Evolutionary conservation across 2,113 vertebrate species (phyloP).

Genomic region (Amblyopsis rosae): DNA sequence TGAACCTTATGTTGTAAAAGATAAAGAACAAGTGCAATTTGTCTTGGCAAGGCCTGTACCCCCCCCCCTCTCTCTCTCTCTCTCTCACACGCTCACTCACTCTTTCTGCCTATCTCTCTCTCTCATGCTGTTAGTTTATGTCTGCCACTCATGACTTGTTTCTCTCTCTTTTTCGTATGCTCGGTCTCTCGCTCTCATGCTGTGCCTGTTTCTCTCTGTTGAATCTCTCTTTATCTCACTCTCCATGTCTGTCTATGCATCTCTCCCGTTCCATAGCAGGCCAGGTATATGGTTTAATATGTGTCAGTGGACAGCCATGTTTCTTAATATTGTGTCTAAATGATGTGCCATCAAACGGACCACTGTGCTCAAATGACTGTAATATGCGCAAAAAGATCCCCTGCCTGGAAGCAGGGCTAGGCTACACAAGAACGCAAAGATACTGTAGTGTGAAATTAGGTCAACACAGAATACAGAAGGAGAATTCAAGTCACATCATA

Average conservation of each 20-base stretch:
- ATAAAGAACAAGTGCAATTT: not conserved
- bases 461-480: slow-evolving; percentile 20
- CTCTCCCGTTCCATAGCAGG: not conserved
- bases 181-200: slow-evolving; percentile 12
- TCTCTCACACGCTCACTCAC: not conserved
- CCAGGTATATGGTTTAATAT: not conserved
- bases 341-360: slow-evolving; percentile 17
- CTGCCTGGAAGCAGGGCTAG: not conserved
- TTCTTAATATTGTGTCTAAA: slow-evolving; percentile 5
- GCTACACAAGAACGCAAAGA: not conserved
- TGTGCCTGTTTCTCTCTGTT: too few relatives aligned
- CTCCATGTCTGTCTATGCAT: too few relatives aligned
- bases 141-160: not conserved
- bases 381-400: not conserved
- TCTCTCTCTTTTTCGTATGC: slow-evolving; percentile 13
- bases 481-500: not conserved
- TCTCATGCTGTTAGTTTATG: not conserved
- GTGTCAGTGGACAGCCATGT: not conserved
- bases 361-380: slow-evolving; percentile 28
- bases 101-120: not conserved
- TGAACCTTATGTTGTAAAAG: not conserved
- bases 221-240: too few relatives aligned
- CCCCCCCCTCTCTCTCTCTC: not conserved
- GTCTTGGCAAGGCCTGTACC: slow-evolving; percentile 5
- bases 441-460: slow-evolving; percentile 22